Base-by-base conservation (phyloP, 2,113 vertebrate genomes). In the Cephalopholis sonnerati region DNA sequence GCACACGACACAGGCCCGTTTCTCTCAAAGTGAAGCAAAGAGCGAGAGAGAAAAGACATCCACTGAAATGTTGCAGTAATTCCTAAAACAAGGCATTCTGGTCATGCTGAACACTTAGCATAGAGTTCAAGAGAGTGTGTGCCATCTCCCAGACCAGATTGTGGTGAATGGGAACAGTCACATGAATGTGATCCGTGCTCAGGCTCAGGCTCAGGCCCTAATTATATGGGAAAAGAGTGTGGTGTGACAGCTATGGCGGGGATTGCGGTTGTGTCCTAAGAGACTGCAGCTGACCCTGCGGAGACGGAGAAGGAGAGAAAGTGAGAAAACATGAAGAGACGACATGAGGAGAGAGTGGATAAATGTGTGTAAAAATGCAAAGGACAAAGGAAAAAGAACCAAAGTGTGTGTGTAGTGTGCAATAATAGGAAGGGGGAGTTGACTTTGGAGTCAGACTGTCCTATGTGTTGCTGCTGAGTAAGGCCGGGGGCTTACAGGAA, bases 221-320 rank as follows among this genome's bases (percentile, higher is more conserved):
- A 95, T 96, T 95, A 94, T 90, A 95, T 91, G 90, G 91, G 92
- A 92, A 91, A 90, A 91, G 87, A 90, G 92, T 91, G 93, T 87
- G 88, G 93, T 92, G 90, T 93, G 93, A 94, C 93, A 93, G 91
- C 90, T 84, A 91, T 90, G 92, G 92, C 74, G 81, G 83, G 83
- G 85, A 89, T 86, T 94, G 91, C 20, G 90, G 93, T 91, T 88
- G 62, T 92, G 90, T 93, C 91, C 85, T 91, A 88, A 90, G 85
- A 91, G 88, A 88, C 82, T 90, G 79, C 82, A 90, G 79, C 87
- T 93, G 92, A 95, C 89, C 93, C 83, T 86, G 75, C 25, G 85
- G 86, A 71, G 78, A 64, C 62, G 68, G 85, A 72, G 54, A 81
- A 71, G 69, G 71, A 67, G 80, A 69, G 77, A 92, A 91, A 91